phyloP scores from a whole-genome alignment of 2,888 invertebrate genomes.

The Sphaeridia pumilis region DNA sequence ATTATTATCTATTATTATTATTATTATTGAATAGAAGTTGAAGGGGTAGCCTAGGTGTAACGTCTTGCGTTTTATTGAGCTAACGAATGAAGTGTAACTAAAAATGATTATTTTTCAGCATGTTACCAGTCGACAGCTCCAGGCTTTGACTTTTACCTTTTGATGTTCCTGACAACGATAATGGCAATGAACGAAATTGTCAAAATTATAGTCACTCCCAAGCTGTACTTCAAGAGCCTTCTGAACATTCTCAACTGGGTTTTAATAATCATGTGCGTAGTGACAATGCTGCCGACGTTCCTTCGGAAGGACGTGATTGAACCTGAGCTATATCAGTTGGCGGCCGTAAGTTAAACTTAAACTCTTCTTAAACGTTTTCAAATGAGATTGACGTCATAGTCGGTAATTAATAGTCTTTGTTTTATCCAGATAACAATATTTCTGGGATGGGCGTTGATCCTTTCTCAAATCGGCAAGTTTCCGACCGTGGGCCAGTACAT shows the following conservation, averaged over 20 bases:
- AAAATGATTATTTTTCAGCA: background rate
- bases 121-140: background rate
- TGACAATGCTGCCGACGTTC: conserved; percentile 22
- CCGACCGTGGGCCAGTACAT: conserved; percentile 31
- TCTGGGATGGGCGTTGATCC: conserved; percentile 32
- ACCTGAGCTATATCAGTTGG: conserved; percentile 14
- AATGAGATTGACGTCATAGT: no score
- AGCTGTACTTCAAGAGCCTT: conserved; percentile 21
- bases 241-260: conserved; percentile 26
- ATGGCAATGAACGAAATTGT: conserved; percentile 23
- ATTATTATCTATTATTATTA: no score
- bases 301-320: background rate
- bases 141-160: conserved; percentile 13
- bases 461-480: conserved; percentile 33
- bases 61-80: no score
- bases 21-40: no score
- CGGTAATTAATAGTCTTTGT: no score
- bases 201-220: conserved; percentile 24
- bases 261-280: conserved; percentile 21
- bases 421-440: conserved; percentile 22
- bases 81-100: no score
- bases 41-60: no score
- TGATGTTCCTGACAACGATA: conserved; percentile 21
- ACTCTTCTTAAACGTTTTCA: no score
- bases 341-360: conserved; percentile 9